These are phyloP conservation scores for Labeo catla DNA, from an alignment of 2,113 vertebrate species.

Conservation along the genomic window DNA sequence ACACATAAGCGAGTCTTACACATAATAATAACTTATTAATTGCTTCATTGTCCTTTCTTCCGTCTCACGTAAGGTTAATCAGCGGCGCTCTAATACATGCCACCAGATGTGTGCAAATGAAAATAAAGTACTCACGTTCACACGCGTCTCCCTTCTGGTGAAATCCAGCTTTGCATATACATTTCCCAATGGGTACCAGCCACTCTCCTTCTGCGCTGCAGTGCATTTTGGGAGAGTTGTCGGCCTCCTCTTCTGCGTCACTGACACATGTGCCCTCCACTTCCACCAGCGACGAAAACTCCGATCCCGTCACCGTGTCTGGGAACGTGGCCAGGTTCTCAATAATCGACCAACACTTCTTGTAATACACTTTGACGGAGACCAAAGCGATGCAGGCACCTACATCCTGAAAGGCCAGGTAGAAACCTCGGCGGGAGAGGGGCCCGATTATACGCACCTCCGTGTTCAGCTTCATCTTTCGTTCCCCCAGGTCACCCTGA, in stretches of 20 bases:
- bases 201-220: constrained; percentile 98
- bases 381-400: constrained; percentile 98
- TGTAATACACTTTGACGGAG: constrained; percentile 99
- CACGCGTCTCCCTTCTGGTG: constrained; percentile 97
- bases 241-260: constrained; percentile 94
- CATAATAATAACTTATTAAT: constrained; percentile 49
- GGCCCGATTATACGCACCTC: constrained; percentile 98
- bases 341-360: constrained; percentile 99
- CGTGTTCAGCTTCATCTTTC: constrained; percentile 99
- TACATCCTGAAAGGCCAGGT: constrained; percentile 99
- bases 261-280: constrained; percentile 93
- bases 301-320: constrained; percentile 97
- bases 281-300: constrained; percentile 98
- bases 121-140: constrained; percentile 86
- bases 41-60: constrained; percentile 17
- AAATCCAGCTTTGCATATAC: constrained; percentile 97
- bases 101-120: constrained; percentile 10
- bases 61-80: constrained; percentile 22
- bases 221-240: constrained; percentile 98
- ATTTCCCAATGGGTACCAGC: constrained; percentile 99
- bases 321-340: constrained; percentile 99
- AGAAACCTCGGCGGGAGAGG: constrained; percentile 95
- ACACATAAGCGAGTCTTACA: constrained; percentile 20
- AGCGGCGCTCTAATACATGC: neutral
- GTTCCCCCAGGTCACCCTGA: constrained; percentile 97